phyloP scores from a whole-genome alignment of 2,113 vertebrate genomes.

The Eudorcas thomsonii region DNA sequence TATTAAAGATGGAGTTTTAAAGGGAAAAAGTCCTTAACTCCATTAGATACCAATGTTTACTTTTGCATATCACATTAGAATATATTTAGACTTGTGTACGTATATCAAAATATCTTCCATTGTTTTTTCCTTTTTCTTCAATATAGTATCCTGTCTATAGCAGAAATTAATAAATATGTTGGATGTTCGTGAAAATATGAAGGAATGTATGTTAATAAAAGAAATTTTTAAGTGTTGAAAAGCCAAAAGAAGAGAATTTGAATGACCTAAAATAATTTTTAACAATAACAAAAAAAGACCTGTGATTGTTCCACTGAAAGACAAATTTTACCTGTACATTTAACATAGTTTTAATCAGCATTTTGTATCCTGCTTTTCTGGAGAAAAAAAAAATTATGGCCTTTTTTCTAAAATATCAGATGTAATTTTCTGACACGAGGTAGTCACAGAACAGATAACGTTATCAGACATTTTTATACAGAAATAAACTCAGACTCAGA shows the following conservation, averaged over 20 bases:
- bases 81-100: not conserved
- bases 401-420: not conserved
- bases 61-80: not conserved
- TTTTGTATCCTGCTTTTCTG: not conserved
- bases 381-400: not conserved
- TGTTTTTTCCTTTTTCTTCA: not conserved
- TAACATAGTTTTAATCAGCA: not conserved
- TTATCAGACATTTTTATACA: not conserved
- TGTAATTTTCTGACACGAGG: not conserved
- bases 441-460: not conserved
- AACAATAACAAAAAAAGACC: not conserved
- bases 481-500: not conserved
- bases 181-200: not conserved
- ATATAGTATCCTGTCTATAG: not conserved
- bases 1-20: not conserved
- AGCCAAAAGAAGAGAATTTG: not conserved
- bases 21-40: not conserved
- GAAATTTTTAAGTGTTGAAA: conserved; percentile 8
- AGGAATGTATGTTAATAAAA: not conserved
- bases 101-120: not conserved
- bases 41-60: not conserved
- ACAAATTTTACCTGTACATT: not conserved
- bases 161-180: not conserved
- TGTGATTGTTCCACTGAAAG: not conserved
- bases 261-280: not conserved